Percentiles rank a stretch among this genome's conserved stretches.
Conservation (phyloP, 2,797 vertebrate species). For the Fundulus diaphanus region DNA sequence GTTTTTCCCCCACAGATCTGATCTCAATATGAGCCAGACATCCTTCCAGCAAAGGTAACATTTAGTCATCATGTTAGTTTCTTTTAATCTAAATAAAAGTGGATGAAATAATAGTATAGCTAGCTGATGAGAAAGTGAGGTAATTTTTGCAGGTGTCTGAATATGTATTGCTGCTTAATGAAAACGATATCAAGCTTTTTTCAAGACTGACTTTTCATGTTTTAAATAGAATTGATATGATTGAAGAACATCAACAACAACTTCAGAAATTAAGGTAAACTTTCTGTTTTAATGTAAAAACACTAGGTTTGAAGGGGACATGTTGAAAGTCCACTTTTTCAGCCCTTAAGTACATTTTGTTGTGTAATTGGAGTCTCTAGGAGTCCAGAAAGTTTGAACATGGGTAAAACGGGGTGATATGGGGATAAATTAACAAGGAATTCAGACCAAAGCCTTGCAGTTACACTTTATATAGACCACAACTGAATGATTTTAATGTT, state of each 20-base stretch:
- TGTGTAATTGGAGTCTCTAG: too few relatives aligned
- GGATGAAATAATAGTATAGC: background rate
- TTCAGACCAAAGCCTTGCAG: too few relatives aligned
- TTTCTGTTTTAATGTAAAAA: background rate
- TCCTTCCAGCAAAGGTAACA: background rate
- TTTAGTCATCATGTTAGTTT: background rate
- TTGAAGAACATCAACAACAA: background rate
- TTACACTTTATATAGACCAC: too few relatives aligned
- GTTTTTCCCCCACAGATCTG: background rate
- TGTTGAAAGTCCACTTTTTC: too few relatives aligned
- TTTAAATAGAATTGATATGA: background rate
- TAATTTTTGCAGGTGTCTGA: background rate
- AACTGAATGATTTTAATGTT: too few relatives aligned
- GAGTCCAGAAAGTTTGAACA: too few relatives aligned
- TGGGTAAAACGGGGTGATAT: too few relatives aligned
- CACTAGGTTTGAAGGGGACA: too few relatives aligned
- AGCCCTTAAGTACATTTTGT: too few relatives aligned
- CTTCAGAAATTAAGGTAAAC: background rate
- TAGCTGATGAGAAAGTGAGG: background rate
- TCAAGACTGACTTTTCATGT: background rate
- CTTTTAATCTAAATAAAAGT: background rate
- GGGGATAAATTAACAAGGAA: too few relatives aligned
- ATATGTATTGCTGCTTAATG: background rate
- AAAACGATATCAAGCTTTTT: background rate
- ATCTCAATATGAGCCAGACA: background rate